These are phyloP conservation scores for Podargus strigoides DNA, from an alignment of 2,797 vertebrate genomes.

Conservation along the genomic window DNA sequence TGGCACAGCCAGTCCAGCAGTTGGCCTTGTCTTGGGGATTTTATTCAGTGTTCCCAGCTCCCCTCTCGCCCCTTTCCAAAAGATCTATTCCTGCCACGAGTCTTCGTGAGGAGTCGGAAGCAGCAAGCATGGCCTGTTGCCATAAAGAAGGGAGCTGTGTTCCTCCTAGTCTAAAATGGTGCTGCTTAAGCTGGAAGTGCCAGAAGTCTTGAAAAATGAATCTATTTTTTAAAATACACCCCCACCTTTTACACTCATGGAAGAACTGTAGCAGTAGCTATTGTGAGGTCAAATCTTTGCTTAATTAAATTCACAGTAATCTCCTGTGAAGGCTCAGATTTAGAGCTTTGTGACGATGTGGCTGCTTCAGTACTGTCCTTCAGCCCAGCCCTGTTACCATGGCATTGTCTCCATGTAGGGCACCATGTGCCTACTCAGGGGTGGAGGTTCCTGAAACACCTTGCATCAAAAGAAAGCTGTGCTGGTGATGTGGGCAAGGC, in stretches of 20 bases:
- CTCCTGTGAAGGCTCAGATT: neutral
- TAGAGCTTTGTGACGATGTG: neutral
- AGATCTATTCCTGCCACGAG: neutral
- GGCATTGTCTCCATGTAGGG: neutral
- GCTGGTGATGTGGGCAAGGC: neutral
- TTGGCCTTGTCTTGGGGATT: neutral
- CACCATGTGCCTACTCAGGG: rapidly evolving
- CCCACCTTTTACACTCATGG: neutral
- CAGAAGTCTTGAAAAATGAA: neutral
- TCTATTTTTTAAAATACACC: neutral
- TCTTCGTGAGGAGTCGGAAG: neutral
- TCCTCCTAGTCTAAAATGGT: neutral
- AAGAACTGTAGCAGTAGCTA: neutral
- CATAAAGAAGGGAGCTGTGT: neutral
- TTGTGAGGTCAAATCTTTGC: neutral
- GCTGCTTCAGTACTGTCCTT: neutral
- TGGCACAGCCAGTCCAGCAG: neutral
- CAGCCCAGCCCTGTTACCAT: rapidly evolving
- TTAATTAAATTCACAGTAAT: conserved; percentile 3
- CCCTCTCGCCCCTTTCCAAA: neutral
- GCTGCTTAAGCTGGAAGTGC: neutral
- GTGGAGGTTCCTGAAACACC: neutral
- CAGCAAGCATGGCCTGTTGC: neutral
- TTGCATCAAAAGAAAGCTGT: neutral
- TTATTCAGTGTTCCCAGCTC: neutral